phyloP scores from a whole-genome alignment of 2,888 invertebrate genomes.

The Hedya salicella region DNA sequence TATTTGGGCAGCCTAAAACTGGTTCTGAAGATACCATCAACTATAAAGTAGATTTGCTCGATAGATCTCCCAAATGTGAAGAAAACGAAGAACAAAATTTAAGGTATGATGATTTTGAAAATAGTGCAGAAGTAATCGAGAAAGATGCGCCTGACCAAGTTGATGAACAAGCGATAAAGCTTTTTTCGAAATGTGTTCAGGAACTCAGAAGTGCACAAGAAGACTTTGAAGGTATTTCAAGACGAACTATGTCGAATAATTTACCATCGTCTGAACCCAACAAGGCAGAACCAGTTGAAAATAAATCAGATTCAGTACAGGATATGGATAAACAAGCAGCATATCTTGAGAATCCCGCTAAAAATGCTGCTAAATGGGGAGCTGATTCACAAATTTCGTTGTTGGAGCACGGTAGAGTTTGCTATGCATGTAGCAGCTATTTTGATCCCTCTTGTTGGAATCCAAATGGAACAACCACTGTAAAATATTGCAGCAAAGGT shows the following conservation, averaged over 20 bases:
- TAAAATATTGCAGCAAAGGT: constrained; percentile 69
- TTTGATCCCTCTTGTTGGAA: constrained; percentile 64
- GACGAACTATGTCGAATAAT: background rate
- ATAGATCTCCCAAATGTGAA: background rate
- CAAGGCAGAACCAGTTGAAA: background rate
- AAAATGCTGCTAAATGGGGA: constrained; percentile 52
- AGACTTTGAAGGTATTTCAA: background rate
- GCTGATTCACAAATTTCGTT: constrained; percentile 51
- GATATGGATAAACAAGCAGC: constrained; percentile 9
- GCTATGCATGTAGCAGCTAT: constrained; percentile 70
- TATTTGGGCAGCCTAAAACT: background rate
- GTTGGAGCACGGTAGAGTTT: constrained; percentile 59
- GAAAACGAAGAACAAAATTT: background rate
- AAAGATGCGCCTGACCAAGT: constrained; percentile 3
- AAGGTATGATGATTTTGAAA: constrained; percentile 6
- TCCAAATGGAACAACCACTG: constrained; percentile 65
- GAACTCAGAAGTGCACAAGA: background rate
- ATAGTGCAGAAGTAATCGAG: background rate
- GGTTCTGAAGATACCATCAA: background rate
- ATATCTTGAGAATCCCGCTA: constrained; percentile 52
- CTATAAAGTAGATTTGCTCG: background rate
- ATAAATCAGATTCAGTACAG: background rate
- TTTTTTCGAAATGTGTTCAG: constrained; percentile 20
- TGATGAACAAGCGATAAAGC: constrained; percentile 1
- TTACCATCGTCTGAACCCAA: background rate